phyloP scores from a whole-genome alignment of 2,797 vertebrate species.

The Thaleichthys pacificus region DNA sequence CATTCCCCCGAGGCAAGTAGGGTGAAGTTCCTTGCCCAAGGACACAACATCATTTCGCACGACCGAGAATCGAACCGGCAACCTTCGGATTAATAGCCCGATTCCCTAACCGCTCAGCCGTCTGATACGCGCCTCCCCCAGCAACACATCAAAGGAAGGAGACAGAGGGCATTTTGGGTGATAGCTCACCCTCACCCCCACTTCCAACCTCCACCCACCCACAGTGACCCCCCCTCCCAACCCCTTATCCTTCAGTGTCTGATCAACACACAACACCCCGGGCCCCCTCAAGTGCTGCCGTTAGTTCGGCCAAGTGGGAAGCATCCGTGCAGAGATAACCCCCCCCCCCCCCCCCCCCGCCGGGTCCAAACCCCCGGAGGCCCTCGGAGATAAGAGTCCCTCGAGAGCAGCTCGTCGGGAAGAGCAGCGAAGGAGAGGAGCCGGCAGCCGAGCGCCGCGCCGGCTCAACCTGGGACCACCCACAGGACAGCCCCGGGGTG shows the following conservation, averaged over 20 bases:
- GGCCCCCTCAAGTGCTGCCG: not conserved
- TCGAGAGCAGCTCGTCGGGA: not conserved
- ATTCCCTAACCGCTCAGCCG: too few species aligned
- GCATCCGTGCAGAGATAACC: conserved; percentile 26
- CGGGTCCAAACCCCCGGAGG: conserved; percentile 5
- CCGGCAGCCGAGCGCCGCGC: not conserved
- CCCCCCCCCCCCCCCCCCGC: conserved; percentile 4
- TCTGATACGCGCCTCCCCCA: too few species aligned
- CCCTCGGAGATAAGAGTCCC: conserved; percentile 23
- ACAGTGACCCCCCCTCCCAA: too few species aligned
- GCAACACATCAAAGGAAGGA: conserved; percentile 13
- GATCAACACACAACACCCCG: conserved; percentile 7
- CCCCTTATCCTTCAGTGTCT: not conserved
- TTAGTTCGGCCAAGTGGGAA: conserved; percentile 8
- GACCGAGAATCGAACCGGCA: too few species aligned
- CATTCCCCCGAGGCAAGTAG: too few species aligned
- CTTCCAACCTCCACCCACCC: too few species aligned
- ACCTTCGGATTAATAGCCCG: too few species aligned
- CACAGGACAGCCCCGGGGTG: too few species aligned
- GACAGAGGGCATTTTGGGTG: conserved; percentile 8
- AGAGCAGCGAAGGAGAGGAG: not conserved
- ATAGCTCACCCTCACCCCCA: conserved; percentile 2
- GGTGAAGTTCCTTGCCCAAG: too few species aligned
- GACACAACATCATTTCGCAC: too few species aligned
- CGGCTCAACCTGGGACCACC: not conserved